Base-by-base conservation (phyloP, 2,888 invertebrate genomes). In the Tinea pellionella region DNA sequence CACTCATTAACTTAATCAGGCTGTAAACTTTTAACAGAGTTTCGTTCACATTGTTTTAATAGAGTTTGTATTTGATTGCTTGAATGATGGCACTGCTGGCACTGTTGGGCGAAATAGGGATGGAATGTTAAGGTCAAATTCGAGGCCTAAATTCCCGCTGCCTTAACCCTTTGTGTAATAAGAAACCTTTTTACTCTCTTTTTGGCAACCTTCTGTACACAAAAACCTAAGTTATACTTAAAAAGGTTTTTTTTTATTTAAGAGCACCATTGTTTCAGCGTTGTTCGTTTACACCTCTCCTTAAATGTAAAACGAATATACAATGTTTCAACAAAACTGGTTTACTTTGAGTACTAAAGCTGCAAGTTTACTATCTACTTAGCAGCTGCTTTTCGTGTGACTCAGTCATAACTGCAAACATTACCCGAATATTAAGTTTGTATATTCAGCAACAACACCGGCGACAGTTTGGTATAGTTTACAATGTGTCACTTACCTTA, bases 381-480 rank as follows among this genome's bases (percentile, higher is more conserved):
- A 55, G 55, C 29, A 55, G 55, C 19, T 29, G 55, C 24, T 55
- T 55, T 55, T 55, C 55, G 55, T 55, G 55, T 55, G 29, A 24
- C 29, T 55, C 29, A 29, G 55, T 55, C 55, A 29, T 55, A 55
- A 55, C 55, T 55, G 47, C 55, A 24, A 55, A 55, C 55, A 55
- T 19, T 55, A 13, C 29, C 55, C 55, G 55, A 55, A 55, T 19
- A 55, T 55, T 55, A 16, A 47, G 47, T 47, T 47, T 47, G 47
- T 47, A 16, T 13, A 47, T 47, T 47, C 47, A 47, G 47, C 15
- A 9, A 47, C 13, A 4, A 47, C 47, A 47, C 47, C 15, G 47
- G n/a, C 47, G 47, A 47, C 47, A 47, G 15, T 9, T 16, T 15
- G 16, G 47, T 15, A 47, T 47, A 16, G 47, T 15, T 15, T 47